Evolutionary conservation across 2,113 vertebrate genomes (phyloP).

Genomic region (Megaleporinus macrocephalus): DNA sequence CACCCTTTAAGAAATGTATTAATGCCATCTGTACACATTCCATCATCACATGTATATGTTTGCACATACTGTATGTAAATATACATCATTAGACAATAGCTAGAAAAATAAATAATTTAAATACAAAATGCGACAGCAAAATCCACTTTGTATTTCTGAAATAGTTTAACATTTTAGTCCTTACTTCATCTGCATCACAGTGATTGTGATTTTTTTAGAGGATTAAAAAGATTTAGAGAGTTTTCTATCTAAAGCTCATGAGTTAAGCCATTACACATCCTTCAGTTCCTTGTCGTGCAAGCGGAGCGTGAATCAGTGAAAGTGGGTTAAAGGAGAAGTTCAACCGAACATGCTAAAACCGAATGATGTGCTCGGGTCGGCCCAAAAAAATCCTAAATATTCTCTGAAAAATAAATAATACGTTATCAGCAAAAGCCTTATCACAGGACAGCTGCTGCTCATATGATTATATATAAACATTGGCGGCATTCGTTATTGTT

Average conservation of each 20-base stretch:
- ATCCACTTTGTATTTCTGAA: slow-evolving; percentile 67
- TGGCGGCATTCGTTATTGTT: too few relatives aligned
- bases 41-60: slow-evolving; percentile 60
- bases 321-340: background rate
- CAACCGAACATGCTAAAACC: background rate
- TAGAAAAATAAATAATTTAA: slow-evolving; percentile 95
- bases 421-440: too few relatives aligned
- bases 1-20: slow-evolving; percentile 75
- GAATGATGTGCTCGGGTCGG: too few relatives aligned
- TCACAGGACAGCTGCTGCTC: too few relatives aligned
- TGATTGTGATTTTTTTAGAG: slow-evolving; percentile 59
- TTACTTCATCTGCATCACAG: slow-evolving; percentile 65
- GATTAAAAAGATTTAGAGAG: slow-evolving; percentile 25
- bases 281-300: slow-evolving; percentile 31
- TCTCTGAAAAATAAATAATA: too few relatives aligned
- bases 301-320: too few relatives aligned
- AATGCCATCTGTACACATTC: slow-evolving; percentile 74
- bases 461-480: too few relatives aligned
- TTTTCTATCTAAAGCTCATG: slow-evolving; percentile 63
- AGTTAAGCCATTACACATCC: slow-evolving; percentile 58
- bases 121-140: slow-evolving; percentile 85
- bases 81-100: slow-evolving; percentile 76
- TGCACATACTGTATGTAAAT: slow-evolving; percentile 70
- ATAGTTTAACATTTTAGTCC: slow-evolving; percentile 51
- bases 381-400: too few relatives aligned